Conservation (phyloP, 2,113 vertebrate species). For the Alethe castanea region DNA sequence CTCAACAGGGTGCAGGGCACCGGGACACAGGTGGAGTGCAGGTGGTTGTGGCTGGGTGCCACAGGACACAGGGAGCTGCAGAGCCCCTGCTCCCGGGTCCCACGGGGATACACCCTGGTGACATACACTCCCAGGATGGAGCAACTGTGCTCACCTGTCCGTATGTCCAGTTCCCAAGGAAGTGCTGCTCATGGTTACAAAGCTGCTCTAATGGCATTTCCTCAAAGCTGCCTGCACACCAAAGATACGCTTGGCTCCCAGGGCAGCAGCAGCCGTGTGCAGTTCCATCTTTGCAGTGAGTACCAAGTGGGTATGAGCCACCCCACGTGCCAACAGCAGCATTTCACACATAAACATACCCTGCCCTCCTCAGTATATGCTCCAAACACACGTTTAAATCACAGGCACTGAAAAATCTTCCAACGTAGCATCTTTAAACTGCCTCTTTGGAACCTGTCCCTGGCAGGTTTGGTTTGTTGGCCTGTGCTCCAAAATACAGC, state of each 20-base stretch:
- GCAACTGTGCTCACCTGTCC: neutral
- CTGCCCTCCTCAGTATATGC: neutral
- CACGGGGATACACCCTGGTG: neutral
- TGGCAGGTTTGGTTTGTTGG: neutral
- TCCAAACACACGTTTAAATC: neutral
- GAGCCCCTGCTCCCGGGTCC: neutral
- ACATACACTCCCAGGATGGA: neutral
- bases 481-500: neutral
- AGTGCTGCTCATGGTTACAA: neutral
- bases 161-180: slow-evolving; percentile 24
- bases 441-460: neutral
- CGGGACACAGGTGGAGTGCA: neutral
- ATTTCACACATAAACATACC: neutral
- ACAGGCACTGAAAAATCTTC: neutral
- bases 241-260: neutral
- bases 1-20: rapidly evolving
- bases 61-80: neutral
- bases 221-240: neutral
- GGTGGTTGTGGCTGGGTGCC: neutral
- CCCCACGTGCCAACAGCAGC: neutral
- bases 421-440: neutral
- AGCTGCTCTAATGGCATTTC: slow-evolving; percentile 27
- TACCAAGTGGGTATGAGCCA: rapidly evolving
- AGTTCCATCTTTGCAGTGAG: neutral
- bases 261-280: neutral